phyloP scores from a whole-genome alignment of 53 echinoderm and acorn worm genomes.

The Antedon mediterranea region DNA sequence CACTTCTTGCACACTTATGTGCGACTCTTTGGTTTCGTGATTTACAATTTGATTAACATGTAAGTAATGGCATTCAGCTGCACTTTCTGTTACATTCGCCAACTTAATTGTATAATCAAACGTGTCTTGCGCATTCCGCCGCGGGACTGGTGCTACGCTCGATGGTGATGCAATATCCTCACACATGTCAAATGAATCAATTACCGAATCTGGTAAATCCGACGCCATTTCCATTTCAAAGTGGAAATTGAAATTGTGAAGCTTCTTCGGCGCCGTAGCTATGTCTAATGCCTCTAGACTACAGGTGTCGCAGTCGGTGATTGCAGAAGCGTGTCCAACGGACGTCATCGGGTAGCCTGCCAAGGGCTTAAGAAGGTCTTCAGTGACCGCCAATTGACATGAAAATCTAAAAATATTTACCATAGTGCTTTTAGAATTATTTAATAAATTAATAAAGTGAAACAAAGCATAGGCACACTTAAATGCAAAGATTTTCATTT shows the following conservation, averaged over 20 bases:
- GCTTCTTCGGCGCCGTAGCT: conserved; percentile 14
- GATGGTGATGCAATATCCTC: conserved; percentile 24
- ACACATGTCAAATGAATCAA: conserved; percentile 55
- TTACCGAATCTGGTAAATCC: conserved; percentile 12
- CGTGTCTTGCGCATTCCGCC: conserved; percentile 30
- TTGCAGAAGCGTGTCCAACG: conserved; percentile 8
- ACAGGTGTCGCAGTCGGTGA: conserved; percentile 20
- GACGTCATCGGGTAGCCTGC: conserved; percentile 42
- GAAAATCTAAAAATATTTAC: conserved; percentile 27
- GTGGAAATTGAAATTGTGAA: conserved; percentile 49
- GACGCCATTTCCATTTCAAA: conserved; percentile 12
- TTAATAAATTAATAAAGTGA: background rate
- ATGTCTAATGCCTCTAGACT: conserved; percentile 45
- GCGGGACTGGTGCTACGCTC: background rate
- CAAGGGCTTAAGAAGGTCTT: conserved; percentile 31
- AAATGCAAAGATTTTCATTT: background rate
- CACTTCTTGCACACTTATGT: background rate
- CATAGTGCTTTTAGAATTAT: background rate
- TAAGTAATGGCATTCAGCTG: conserved; percentile 47
- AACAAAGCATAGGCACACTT: background rate
- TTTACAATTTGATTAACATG: conserved; percentile 39
- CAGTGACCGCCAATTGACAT: conserved; percentile 43
- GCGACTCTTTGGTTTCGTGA: conserved; percentile 21
- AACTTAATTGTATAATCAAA: conserved; percentile 55
- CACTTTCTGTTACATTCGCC: conserved; percentile 47